phyloP scores from a whole-genome alignment of 2,113 vertebrate species.

The Aplodontia rufa region DNA sequence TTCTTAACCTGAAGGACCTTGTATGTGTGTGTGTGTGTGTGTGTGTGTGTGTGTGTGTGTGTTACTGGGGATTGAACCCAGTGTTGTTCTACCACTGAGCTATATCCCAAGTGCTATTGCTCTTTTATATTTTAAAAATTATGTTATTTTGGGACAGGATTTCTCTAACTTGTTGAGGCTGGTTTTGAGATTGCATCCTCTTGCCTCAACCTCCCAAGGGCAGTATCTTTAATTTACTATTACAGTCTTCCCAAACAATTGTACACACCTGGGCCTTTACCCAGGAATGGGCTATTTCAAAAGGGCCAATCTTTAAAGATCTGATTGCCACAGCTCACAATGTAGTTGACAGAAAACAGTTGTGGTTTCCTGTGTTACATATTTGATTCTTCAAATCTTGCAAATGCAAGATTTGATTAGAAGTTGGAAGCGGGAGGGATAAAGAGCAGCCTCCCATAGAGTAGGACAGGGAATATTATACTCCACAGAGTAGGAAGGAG shows the following conservation, averaged over 20 bases:
- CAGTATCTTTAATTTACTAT: not conserved
- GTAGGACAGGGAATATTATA: conserved; percentile 22
- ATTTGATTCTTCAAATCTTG: not conserved
- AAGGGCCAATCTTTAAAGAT: not conserved
- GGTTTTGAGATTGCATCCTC: too few species aligned
- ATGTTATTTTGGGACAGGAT: too few species aligned
- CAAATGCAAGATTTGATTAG: not conserved
- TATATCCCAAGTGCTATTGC: too few species aligned
- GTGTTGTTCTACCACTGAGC: too few species aligned
- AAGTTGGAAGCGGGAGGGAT: not conserved
- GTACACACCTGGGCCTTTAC: not conserved
- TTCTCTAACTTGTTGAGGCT: too few species aligned
- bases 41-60: too few species aligned
- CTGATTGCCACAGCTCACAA: not conserved
- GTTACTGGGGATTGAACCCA: too few species aligned
- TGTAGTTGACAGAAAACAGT: not conserved
- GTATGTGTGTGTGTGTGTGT: too few species aligned
- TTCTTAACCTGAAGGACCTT: not conserved
- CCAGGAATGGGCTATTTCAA: not conserved
- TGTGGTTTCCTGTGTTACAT: not conserved
- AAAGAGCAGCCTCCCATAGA: not conserved
- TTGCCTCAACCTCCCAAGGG: too few species aligned
- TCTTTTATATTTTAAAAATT: too few species aligned
- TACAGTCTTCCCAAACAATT: not conserved
- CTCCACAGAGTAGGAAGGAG: conserved; percentile 48